Conservation (phyloP, 2,797 vertebrate species). For the Podargus strigoides region DNA sequence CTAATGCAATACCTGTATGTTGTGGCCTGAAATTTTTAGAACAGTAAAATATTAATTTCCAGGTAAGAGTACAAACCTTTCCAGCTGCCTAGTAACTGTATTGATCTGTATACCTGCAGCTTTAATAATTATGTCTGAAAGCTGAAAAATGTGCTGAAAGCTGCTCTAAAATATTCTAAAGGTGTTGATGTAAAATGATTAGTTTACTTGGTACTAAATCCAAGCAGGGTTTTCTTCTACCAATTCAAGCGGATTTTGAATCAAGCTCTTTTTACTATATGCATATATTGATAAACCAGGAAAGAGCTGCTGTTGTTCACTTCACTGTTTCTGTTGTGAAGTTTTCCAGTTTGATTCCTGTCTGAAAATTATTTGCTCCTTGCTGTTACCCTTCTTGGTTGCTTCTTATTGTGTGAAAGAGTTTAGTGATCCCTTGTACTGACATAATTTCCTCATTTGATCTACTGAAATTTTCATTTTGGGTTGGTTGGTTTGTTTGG, state of each 20-base stretch:
- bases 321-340: background rate
- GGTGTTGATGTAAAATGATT: background rate
- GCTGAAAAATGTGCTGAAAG: background rate
- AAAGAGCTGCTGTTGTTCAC: background rate
- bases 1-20: background rate
- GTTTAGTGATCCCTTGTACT: background rate
- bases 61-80: background rate
- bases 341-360: background rate
- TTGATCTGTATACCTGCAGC: background rate
- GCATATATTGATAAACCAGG: fast-evolving
- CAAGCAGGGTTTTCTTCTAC: background rate
- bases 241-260: background rate
- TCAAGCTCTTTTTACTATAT: background rate
- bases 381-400: background rate
- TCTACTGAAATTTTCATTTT: background rate
- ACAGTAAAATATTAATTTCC: background rate
- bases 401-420: background rate
- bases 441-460: background rate
- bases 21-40: background rate
- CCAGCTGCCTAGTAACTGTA: background rate
- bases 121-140: background rate
- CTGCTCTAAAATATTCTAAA: background rate
- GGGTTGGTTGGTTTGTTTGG: background rate
- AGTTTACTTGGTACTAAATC: background rate
- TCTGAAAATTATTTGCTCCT: background rate